Conservation (phyloP, 1,140 invertebrate genomes). For the Tribolium madens region DNA sequence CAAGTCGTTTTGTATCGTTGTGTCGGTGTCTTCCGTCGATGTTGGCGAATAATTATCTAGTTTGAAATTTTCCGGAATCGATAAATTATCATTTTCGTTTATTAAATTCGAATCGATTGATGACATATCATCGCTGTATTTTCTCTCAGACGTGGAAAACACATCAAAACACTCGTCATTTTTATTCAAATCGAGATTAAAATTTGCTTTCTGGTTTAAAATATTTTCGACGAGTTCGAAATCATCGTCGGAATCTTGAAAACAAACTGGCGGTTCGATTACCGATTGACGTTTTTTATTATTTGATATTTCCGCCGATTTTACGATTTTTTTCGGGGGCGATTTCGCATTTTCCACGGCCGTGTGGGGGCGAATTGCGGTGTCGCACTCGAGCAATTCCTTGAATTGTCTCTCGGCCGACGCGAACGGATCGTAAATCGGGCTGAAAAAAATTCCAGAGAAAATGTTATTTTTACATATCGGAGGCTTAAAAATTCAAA, state of each 20-base stretch:
- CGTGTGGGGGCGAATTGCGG: slow-evolving; percentile 38
- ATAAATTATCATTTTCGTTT: slow-evolving; percentile 63
- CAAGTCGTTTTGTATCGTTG: slow-evolving; percentile 51
- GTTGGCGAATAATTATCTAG: slow-evolving; percentile 56
- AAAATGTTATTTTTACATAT: background rate
- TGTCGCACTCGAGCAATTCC: slow-evolving; percentile 71
- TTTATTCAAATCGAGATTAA: slow-evolving; percentile 44
- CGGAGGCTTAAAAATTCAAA: background rate
- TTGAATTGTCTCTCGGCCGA: slow-evolving; percentile 78
- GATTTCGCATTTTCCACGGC: slow-evolving; percentile 22
- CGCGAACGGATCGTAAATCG: slow-evolving; percentile 76
- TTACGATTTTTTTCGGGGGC: slow-evolving; percentile 49
- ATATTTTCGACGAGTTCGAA: slow-evolving; percentile 63
- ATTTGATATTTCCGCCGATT: slow-evolving; percentile 45
- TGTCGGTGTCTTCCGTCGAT: slow-evolving; percentile 51
- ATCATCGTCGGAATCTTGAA: slow-evolving; percentile 65
- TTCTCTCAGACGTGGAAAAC: slow-evolving; percentile 46
- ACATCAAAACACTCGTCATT: slow-evolving; percentile 39
- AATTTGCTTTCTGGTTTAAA: slow-evolving; percentile 57
- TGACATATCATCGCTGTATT: slow-evolving; percentile 59
- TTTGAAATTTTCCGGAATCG: slow-evolving; percentile 61
- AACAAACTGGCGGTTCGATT: slow-evolving; percentile 66
- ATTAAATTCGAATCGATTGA: slow-evolving; percentile 62
- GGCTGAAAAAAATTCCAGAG: slow-evolving; percentile 43
- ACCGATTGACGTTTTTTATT: slow-evolving; percentile 63